These are phyloP conservation scores for Nyctibius bracteatus DNA, from an alignment of 2,113 vertebrate species.

Conservation along the genomic window DNA sequence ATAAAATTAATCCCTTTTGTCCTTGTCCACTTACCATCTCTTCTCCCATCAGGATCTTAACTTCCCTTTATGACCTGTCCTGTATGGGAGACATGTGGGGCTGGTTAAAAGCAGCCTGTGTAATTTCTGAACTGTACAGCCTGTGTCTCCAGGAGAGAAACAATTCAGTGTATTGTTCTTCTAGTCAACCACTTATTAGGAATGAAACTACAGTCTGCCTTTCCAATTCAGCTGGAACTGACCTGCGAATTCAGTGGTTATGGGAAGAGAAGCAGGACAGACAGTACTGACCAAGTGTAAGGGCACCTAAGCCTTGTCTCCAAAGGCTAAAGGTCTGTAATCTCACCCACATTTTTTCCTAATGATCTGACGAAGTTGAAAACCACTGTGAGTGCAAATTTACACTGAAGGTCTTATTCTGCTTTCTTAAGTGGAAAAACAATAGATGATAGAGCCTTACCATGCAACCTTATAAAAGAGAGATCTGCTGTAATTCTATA, in stretches of 20 bases:
- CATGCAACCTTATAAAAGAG: not conserved
- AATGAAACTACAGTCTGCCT: not conserved
- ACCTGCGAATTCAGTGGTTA: not conserved
- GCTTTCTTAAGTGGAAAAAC: not conserved
- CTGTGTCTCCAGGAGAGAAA: not conserved
- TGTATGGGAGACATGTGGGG: not conserved
- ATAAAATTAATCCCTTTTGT: not conserved
- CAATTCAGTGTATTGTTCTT: not conserved
- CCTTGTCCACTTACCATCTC: not conserved
- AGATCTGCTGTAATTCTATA: not conserved
- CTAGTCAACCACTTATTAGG: not conserved
- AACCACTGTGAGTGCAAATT: not conserved
- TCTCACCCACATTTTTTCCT: not conserved
- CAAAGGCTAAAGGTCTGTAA: not conserved
- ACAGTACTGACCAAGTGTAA: rapidly evolving
- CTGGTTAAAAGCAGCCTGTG: not conserved
- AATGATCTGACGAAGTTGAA: not conserved
- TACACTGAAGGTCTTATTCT: not conserved
- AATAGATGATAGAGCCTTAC: not conserved
- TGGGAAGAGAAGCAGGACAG: not conserved
- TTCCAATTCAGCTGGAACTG: not conserved
- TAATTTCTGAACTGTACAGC: not conserved
- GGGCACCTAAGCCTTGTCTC: not conserved
- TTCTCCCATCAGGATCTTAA: not conserved
- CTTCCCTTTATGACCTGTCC: not conserved